Evolutionary conservation across 2,113 vertebrate genomes (phyloP), one percentile per base, ranked within the genome.

Genomic region (Clarias batrachus): DNA sequence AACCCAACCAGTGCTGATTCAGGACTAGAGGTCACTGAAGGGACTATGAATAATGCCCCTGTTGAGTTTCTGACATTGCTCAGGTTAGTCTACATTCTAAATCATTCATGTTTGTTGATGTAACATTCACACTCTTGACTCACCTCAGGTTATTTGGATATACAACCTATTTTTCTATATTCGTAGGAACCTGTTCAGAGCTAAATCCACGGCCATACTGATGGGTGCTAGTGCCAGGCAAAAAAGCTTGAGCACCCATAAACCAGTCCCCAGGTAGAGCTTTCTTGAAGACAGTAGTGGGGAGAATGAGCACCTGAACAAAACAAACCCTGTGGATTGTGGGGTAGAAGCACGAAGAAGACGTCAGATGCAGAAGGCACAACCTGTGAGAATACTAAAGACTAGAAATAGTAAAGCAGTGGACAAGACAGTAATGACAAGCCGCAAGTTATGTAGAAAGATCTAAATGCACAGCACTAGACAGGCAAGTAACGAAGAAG

Each of bases 271-370:
- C 48, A 88, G 91, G 89, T 92, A 90, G 92, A 89, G 12, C 1
- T 52, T 25, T 66, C 74, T 80, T 27, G 4, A 78, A 85, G 81
- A 85, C 84, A 66, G 59, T 14, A 90, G 76, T 27, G 77, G 81
- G 88, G 73, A 88, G 83, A 54, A 82, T n/a, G 88, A 93, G 92
- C 92, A 90, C 85, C 90, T 90, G 92, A 94, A 93, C 91, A 94
- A 93, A 92, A 86, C 33, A 78, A 19, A 81, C 74, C 80, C 92
- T 91, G 87, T 91, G 85, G 87, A 76, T 66, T 9, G 41, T 66
- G 37, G 19, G 88, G 59, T 68, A 84, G 71, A 52, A 41, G 87
- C 82, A 90, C 54, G 89, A 85, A 84, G 82, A 86, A 4, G 74
- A 57, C 80, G 12, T 54, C 76, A 27, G 27, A 74, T 80, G 70